A percentile compares a stretch with the other conserved stretches of the same genome.
phyloP scores from a whole-genome alignment of 2,888 invertebrate genomes.

The Drosophila anomalipes region DNA sequence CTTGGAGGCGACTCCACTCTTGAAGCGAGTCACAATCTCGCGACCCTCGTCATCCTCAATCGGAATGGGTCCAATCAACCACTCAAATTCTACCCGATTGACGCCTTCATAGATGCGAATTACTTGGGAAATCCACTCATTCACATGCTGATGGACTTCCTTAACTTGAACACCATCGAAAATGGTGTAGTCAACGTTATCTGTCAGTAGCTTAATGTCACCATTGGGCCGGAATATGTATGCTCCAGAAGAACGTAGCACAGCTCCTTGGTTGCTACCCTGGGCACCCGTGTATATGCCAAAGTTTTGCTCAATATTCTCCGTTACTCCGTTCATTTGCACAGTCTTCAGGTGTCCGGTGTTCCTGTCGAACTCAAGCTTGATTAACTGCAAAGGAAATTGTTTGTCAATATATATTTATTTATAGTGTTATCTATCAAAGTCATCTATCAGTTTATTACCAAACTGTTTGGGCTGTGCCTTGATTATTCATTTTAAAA shows the following conservation, averaged over 20 bases:
- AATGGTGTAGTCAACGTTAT: slow-evolving; percentile 68
- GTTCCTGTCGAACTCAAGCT: slow-evolving; percentile 66
- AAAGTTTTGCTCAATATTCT: slow-evolving; percentile 87
- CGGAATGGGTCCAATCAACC: slow-evolving; percentile 92
- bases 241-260: slow-evolving; percentile 94
- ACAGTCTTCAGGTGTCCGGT: slow-evolving; percentile 66
- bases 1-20: slow-evolving; percentile 88
- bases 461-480: not conserved
- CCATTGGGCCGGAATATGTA: slow-evolving; percentile 93
- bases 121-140: slow-evolving; percentile 90
- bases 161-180: slow-evolving; percentile 88
- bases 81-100: slow-evolving; percentile 89
- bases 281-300: slow-evolving; percentile 90
- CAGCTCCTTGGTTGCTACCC: slow-evolving; percentile 87
- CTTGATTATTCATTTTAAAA: not conserved
- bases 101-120: slow-evolving; percentile 89
- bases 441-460: not conserved
- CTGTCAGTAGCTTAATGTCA: slow-evolving; percentile 51
- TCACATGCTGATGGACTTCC: slow-evolving; percentile 88
- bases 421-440: not conserved
- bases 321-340: slow-evolving; percentile 77
- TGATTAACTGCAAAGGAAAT: slow-evolving; percentile 67
- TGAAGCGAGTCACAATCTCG: slow-evolving; percentile 92
- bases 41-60: slow-evolving; percentile 89
- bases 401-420: not conserved